Base-by-base conservation (phyloP, 2,888 invertebrate species). In the Xiphydria camelus region DNA sequence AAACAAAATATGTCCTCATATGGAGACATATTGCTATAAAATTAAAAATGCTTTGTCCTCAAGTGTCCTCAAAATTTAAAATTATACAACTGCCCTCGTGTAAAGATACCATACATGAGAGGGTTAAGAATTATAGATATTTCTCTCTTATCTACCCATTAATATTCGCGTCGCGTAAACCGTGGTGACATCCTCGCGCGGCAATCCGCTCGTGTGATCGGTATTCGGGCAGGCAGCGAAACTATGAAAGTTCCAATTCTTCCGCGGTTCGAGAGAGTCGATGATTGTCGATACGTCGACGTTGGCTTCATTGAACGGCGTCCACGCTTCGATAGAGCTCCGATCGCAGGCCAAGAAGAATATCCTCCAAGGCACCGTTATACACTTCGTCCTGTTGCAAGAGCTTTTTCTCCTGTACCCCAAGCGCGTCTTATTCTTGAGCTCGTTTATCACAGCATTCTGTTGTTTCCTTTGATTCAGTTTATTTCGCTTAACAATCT, bases 341-440 rank as follows among this genome's bases (percentile, higher is more conserved):
- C 74, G 90, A 94, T 70, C 94, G 89, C 47, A 97, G 81, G 39
- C 95, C 96, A 65, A 94, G 82, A 45, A 95, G 80, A 61, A 97
- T 97, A 76, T 97, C 97, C 77, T 97, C 97, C 53, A 97, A 77
- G 1, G 96, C 96, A 47, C 97, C 96, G 76, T 97, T 95, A 78
- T 96, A 96, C 0, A 97, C 95, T 75, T 97, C 96, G 77, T 97
- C 95, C 77, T 95, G 94, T 66, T 92, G 94, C 59, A 96, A 82
- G 25, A 95, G 81, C 76, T 95, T 94, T 83, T 94, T 96, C 78
- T 96, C 96, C 73, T 92, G 91, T 62, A 94, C 94, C 78, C 94
- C 69, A 87, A 80, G 73, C 87, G 86, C 40, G 92, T 88, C 78
- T 93, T 93, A 77, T 85, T 88, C 80, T 95, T 96, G 75, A 96